Evolutionary conservation across 2,797 vertebrate genomes (phyloP), one percentile per base, ranked within the genome.

Genomic region (Dermochelys coriacea): DNA sequence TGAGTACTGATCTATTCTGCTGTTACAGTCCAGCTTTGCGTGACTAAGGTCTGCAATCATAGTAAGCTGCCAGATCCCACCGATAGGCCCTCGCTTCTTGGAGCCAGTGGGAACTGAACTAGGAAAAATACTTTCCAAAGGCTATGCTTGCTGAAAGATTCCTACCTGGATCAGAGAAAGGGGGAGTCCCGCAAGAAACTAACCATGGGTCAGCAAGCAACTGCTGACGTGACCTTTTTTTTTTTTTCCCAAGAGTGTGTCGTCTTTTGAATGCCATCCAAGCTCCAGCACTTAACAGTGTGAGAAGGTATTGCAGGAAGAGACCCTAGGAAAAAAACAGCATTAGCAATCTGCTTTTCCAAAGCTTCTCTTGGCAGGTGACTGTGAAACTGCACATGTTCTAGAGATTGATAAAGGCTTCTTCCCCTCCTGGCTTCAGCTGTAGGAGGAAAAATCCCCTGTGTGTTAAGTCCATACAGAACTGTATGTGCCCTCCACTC

Each of bases 21-120:
- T 82, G 29, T 12, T 3, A 31, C 1, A 0, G 1, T 12, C 21
- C 71, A 6, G 34, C 2, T 0, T 25, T n/a, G 86, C 6, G 0
- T 80, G 91, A 74, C 6, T 1, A 49, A 80, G 21, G 41, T 5
- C 49, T 64, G 86, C 83, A 34, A 5, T 82, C 34, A 6, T 74
- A 83, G 47, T 25, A 6, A 85, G 57, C 50, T 11, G 89, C 71
- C 55, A 6, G 61, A 50, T 37, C 51, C 79, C 2, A 6, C 1
- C 0, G 77, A 57, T 16, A 57, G 12, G 51, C n/a, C 3, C 0
- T 71, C 86, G 25, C 68, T 47, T 7, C 10, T 8, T 1, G 1
- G 45, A 83, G 84, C 84, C 64, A 2, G 85, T 87, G 5, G 85
- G 19, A 92, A 49, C n/a, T 79, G 82, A 92, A 74, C 49, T 59